These are phyloP conservation scores for Alectura lathami DNA, from an alignment of 2,113 vertebrate species.

Conservation along the genomic window DNA sequence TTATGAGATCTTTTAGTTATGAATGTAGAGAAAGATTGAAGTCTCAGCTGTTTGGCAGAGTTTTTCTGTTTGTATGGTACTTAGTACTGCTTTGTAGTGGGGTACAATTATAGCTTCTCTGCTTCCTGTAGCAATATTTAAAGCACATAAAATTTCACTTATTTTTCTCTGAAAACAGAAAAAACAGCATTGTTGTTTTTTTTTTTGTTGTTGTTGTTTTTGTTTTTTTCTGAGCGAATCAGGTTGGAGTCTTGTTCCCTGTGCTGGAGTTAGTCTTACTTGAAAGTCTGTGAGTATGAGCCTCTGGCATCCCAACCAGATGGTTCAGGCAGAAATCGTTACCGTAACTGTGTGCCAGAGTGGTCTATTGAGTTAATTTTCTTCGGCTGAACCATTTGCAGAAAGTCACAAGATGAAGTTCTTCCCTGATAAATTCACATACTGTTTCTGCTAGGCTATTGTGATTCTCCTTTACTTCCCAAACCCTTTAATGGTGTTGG, in stretches of 20 bases:
- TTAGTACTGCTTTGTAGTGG: not conserved
- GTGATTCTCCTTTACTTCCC: not conserved
- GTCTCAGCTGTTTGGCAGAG: not conserved
- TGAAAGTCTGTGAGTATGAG: not conserved
- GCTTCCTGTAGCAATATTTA: not conserved
- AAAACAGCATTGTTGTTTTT: too few relatives aligned
- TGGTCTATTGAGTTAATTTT: not conserved
- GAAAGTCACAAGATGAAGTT: not conserved
- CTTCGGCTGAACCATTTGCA: not conserved
- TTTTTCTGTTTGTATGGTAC: not conserved
- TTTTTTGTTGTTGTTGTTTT: too few relatives aligned
- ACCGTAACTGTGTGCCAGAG: not conserved
- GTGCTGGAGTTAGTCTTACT: not conserved
- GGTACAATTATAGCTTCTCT: not conserved
- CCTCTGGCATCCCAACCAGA: not conserved
- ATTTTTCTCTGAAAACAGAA: not conserved
- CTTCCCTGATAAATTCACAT: not conserved
- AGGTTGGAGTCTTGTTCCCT: not conserved
- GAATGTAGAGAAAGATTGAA: not conserved
- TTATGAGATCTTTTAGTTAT: not conserved
- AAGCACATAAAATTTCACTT: not conserved
- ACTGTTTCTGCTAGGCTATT: not conserved
- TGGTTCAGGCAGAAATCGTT: not conserved
- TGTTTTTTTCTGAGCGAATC: not conserved
- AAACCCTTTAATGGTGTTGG: not conserved